Evolutionary conservation across 2,113 vertebrate species (phyloP).

Genomic region (Zosterops japonicus): DNA sequence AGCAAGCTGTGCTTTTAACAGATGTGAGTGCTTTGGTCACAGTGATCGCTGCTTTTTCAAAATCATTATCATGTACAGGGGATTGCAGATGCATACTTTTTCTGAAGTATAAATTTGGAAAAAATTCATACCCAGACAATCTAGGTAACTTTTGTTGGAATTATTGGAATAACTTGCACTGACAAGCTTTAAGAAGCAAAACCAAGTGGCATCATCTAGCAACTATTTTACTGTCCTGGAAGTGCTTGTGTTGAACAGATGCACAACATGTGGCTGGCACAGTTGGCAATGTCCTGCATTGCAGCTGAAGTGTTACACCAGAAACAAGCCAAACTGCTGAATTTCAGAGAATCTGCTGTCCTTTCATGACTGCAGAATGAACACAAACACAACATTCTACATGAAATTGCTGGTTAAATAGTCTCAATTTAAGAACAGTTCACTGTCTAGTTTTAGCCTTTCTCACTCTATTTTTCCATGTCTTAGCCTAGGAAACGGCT

Average conservation of each 20-base stretch:
- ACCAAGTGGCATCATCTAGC: not conserved
- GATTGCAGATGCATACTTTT: not conserved
- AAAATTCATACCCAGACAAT: not conserved
- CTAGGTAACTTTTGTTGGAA: not conserved
- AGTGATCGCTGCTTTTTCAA: not conserved
- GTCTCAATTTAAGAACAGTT: not conserved
- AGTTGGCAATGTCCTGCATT: not conserved
- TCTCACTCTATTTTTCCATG: not conserved
- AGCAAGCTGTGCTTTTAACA: constrained; percentile 45
- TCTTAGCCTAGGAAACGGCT: not conserved
- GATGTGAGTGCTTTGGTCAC: constrained; percentile 22
- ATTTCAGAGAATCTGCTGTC: not conserved
- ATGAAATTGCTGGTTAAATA: not conserved
- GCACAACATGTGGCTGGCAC: not conserved
- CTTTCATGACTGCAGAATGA: not conserved
- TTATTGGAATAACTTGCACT: not conserved
- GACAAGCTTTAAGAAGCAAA: not conserved
- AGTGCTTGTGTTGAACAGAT: not conserved
- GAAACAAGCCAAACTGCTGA: not conserved
- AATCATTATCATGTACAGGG: not conserved
- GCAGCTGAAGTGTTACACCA: not conserved
- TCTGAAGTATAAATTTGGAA: not conserved
- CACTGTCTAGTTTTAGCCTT: not conserved
- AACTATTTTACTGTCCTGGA: not conserved
- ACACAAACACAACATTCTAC: not conserved